These are phyloP conservation scores for Trachythela sp. DNA, from an alignment of 64 coral and sea anemone species.

Conservation along the genomic window DNA sequence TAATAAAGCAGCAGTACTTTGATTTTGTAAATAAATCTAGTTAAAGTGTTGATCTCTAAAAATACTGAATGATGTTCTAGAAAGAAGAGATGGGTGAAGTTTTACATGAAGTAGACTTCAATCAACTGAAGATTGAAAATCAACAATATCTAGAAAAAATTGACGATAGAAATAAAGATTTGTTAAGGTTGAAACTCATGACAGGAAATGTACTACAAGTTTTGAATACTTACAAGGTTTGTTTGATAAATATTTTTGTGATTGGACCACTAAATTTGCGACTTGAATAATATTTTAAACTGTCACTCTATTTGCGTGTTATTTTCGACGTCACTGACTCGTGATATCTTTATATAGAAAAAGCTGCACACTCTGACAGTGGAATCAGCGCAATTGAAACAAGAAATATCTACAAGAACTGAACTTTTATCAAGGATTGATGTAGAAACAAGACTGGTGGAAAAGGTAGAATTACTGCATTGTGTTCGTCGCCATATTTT, in stretches of 20 bases:
- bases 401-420: constrained; percentile 86
- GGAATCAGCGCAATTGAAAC: constrained; percentile 77
- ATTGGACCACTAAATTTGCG: background rate
- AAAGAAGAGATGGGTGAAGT: constrained; percentile 99
- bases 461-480: constrained; percentile 49
- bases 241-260: background rate
- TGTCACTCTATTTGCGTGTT: background rate
- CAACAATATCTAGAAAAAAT: constrained; percentile 98
- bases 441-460: constrained; percentile 87
- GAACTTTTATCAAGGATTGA: constrained; percentile 87
- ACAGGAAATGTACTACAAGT: constrained; percentile 90
- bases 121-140: constrained; percentile 98
- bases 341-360: constrained; percentile 57
- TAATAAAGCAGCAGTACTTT: background rate
- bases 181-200: constrained; percentile 91
- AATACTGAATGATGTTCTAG: constrained; percentile 36
- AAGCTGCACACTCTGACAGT: constrained; percentile 92
- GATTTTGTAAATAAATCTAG: too few species aligned
- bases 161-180: constrained; percentile 96
- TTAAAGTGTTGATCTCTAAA: too few species aligned
- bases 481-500: background rate
- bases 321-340: background rate
- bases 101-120: constrained; percentile 97
- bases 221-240: constrained; percentile 94
- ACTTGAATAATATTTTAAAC: too few species aligned